A percentile compares a stretch with the other conserved stretches of the same genome.
Conservation (phyloP, 2,797 vertebrate genomes). For the Mormyrus proboscirostris region DNA sequence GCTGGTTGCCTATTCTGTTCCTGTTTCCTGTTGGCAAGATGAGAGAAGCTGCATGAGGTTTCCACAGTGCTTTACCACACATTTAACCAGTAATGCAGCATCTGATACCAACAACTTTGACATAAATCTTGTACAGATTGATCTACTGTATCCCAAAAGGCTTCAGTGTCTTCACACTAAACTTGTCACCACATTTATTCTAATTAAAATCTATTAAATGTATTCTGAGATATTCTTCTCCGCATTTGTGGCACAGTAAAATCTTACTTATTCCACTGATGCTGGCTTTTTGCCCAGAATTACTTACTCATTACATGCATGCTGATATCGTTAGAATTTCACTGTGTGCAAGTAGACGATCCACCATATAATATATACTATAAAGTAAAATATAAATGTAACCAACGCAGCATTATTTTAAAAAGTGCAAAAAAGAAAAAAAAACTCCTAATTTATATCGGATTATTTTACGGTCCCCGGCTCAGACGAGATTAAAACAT, state of each 20-base stretch:
- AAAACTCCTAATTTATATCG: not conserved
- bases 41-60: not conserved
- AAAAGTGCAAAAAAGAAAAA: not conserved
- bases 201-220: not conserved
- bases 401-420: not conserved
- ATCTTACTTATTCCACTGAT: not conserved
- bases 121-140: not conserved
- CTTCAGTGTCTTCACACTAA: not conserved
- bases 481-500: not conserved
- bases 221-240: not conserved
- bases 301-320: not conserved
- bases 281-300: not conserved
- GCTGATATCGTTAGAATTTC: not conserved
- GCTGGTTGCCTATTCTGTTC: slow-evolving; percentile 11
- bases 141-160: not conserved
- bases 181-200: not conserved
- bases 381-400: not conserved
- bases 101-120: not conserved
- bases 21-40: slow-evolving; percentile 26
- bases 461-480: not conserved
- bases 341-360: not conserved
- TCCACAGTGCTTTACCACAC: not conserved
- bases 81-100: not conserved
- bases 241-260: not conserved
- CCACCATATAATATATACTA: not conserved